Evolutionary conservation across 2,113 vertebrate genomes (phyloP).

Genomic region (Clarias gariepinus): DNA sequence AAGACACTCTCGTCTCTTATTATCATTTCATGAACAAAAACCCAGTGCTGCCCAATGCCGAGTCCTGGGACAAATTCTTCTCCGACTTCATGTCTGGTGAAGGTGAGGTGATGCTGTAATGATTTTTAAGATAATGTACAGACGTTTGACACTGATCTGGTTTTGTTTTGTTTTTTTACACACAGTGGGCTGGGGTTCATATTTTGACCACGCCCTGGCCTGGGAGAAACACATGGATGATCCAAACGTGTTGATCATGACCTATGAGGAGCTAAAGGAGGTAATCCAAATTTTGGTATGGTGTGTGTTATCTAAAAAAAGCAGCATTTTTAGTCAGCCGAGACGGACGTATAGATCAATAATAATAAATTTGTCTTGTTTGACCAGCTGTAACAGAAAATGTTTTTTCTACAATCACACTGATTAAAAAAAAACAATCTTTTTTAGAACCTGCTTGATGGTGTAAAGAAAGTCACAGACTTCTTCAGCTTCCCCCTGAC

Average conservation of each 20-base stretch:
- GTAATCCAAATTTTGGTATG: conserved; percentile 19
- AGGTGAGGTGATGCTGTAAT: conserved; percentile 54
- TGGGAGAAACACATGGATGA: conserved; percentile 56
- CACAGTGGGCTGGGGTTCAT: conserved; percentile 30
- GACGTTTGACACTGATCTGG: no score
- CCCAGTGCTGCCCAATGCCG: no score
- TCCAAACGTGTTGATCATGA: conserved; percentile 54
- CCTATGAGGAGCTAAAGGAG: conserved; percentile 55
- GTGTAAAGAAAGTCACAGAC: conserved; percentile 38
- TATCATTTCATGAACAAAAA: no score
- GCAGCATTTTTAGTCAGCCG: background rate
- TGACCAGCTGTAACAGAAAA: no score
- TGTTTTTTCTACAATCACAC: background rate
- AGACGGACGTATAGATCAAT: background rate
- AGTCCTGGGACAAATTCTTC: no score
- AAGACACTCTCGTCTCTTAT: no score
- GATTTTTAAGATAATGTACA: background rate
- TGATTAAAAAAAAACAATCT: background rate
- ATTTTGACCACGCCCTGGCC: conserved; percentile 57
- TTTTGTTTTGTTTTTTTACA: no score
- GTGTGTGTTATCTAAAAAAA: no score
- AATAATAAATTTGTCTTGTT: no score
- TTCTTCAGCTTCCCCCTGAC: conserved; percentile 53
- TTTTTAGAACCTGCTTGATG: conserved; percentile 46
- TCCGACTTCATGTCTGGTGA: conserved; percentile 64